A percentile compares a stretch with the other conserved stretches of the same genome.
phyloP scores from a whole-genome alignment of 1,140 invertebrate species.

The Lepidurus couesii region DNA sequence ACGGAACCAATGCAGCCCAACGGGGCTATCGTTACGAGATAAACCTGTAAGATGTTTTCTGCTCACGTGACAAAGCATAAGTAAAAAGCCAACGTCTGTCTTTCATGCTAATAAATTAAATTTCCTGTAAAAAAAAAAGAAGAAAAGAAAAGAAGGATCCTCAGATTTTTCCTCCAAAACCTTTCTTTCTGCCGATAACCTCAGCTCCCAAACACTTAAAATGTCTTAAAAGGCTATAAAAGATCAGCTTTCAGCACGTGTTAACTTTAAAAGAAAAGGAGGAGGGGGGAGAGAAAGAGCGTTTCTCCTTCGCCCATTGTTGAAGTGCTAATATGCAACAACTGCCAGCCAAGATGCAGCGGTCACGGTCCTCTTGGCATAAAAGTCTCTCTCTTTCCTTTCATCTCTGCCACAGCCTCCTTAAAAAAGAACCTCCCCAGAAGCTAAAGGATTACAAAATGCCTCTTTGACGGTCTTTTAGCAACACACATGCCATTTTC shows the following conservation, averaged over 20 bases:
- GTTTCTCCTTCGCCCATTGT: neutral
- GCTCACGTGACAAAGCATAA: constrained; percentile 1
- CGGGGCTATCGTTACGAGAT: too few species aligned
- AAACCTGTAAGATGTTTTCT: too few species aligned
- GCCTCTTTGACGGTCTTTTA: neutral
- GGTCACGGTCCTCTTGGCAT: neutral
- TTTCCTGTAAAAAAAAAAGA: neutral
- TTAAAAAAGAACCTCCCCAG: constrained; percentile 6
- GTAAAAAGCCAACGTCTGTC: neutral
- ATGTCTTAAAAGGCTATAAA: constrained; percentile 22
- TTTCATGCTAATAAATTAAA: neutral
- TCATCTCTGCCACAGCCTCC: neutral
- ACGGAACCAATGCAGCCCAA: too few species aligned
- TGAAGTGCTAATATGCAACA: constrained; percentile 11
- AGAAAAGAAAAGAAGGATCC: too few species aligned
- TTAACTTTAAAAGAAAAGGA: constrained; percentile 8
- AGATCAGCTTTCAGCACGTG: constrained; percentile 10
- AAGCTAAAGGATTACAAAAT: constrained; percentile 12
- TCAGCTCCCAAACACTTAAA: neutral
- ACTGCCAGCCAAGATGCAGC: constrained; percentile 4
- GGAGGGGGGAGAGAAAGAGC: neutral
- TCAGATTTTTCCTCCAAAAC: too few species aligned
- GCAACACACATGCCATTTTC: neutral
- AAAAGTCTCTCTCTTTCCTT: neutral
- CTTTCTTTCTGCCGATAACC: too few species aligned